Conservation (phyloP, 2,797 vertebrate species). For the Sebastes matsubarae region DNA sequence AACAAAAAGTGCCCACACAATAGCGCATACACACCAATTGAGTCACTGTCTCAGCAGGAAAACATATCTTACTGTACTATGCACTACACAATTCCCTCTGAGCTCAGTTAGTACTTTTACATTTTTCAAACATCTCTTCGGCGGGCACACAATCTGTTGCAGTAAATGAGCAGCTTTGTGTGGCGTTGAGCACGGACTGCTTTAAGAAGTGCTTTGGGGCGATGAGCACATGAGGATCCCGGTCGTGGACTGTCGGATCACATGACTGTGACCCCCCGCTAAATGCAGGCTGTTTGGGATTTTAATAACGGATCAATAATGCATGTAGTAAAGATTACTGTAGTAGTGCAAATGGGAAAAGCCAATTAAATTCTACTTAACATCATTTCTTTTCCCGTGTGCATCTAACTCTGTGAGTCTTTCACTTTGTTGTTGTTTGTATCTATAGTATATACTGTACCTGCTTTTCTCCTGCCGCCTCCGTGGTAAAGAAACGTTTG, state of each 20-base stretch:
- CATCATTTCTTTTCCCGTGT: constrained; percentile 13
- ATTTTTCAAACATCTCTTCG: not conserved
- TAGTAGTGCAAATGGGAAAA: constrained; percentile 41
- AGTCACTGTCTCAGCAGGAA: not conserved
- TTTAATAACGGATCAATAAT: constrained; percentile 72
- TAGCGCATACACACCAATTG: not conserved
- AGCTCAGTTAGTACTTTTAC: not conserved
- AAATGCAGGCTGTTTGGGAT: constrained; percentile 56
- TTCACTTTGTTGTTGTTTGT: not conserved
- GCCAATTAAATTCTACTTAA: constrained; percentile 60
- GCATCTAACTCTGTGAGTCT: not conserved
- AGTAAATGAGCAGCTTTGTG: constrained; percentile 34
- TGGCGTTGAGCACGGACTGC: too few species aligned
- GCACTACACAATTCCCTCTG: not conserved
- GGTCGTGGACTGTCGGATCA: constrained; percentile 29
- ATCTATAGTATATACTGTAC: too few species aligned
- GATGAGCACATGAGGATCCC: constrained; percentile 6
- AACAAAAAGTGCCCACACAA: constrained; percentile 2
- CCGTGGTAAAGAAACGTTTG: not conserved
- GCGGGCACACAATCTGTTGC: constrained; percentile 14
- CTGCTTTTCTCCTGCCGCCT: not conserved
- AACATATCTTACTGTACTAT: constrained; percentile 1
- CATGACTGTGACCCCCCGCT: constrained; percentile 27
- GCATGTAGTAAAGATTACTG: constrained; percentile 57
- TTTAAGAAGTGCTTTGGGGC: not conserved